Evolutionary conservation across 1,140 invertebrate species (phyloP), one percentile per base, ranked within the genome.

Genomic region (Sipha flava): DNA sequence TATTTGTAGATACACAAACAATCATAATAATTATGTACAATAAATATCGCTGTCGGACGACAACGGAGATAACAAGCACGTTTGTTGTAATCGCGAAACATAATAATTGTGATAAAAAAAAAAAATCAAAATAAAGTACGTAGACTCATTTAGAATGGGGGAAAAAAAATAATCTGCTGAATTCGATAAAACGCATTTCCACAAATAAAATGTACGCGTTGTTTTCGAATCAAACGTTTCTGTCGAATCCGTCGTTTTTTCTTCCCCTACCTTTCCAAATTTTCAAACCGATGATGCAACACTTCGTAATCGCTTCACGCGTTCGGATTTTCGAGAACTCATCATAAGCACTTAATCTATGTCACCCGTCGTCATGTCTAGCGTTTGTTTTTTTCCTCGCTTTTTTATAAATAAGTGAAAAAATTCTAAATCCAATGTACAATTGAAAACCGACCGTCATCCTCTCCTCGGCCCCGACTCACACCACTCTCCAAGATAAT

Each of bases 211-310:
- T 37, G 18, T 31, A 37, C 10, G 49, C 21, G 21, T 23, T 54
- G 45, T 54, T 34, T 73, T 73, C 23, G 47, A 49, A 52, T 52
- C 37, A 73, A 54, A 54, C 45, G 45, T 72, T 72, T 72, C 18
- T 72, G 68, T 49, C 47, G 70, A 73, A 73, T 49, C 31, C n/a
- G 49, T 57, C 16, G 45, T 49, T 73, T 73, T 75, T 52, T 21
- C 26, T 72, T 31, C 16, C 68, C 66, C 40, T 70, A 1, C 29
- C 43, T 47, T 47, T n/a, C 16, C 18, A 23, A 31, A 73, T 34
- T 21, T 52, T 40, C 43, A 26, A 47, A 70, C 23, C 66, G 66
- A 47, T 49, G 66, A 47, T 49, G 23, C 66, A 47, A 47, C 66
- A 70, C 43, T 16, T 18, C 34, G 14, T 43, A 45, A 70, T 70